Percentiles rank a stretch among this genome's conserved stretches.
Conservation (phyloP, 2,888 invertebrate genomes). For the Lamellibrachia satsuma region DNA sequence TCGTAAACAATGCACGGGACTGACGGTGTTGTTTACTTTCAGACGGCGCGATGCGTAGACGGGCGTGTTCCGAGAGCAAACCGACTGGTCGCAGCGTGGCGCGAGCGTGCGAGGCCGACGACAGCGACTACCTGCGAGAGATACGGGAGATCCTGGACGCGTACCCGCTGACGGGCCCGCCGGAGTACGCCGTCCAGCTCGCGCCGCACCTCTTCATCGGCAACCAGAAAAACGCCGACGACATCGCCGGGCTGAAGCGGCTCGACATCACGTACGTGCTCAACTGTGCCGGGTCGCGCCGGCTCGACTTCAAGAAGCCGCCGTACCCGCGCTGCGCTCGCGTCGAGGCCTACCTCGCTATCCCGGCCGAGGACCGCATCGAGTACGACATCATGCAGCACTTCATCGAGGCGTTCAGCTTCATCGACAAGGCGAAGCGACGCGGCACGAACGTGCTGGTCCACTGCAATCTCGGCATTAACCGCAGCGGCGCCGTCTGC, state of each 20-base stretch:
- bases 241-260: slow-evolving; percentile 34
- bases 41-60: not conserved
- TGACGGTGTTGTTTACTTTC: not conserved
- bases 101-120: slow-evolving; percentile 34
- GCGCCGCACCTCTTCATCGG: slow-evolving; percentile 44
- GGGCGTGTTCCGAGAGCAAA: slow-evolving; percentile 13
- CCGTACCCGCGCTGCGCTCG: slow-evolving; percentile 39
- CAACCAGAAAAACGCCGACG: slow-evolving; percentile 44
- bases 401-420: slow-evolving; percentile 41
- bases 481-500: slow-evolving; percentile 44
- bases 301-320: slow-evolving; percentile 38
- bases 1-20: not conserved
- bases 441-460: slow-evolving; percentile 41
- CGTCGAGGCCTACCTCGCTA: slow-evolving; percentile 40
- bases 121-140: slow-evolving; percentile 38
- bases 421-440: slow-evolving; percentile 38
- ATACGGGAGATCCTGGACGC: slow-evolving; percentile 43
- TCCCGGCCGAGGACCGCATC: slow-evolving; percentile 45
- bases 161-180: slow-evolving; percentile 42
- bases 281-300: slow-evolving; percentile 42
- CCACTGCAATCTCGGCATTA: slow-evolving; percentile 46
- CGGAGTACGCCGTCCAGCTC: slow-evolving; percentile 35
- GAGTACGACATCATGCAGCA: slow-evolving; percentile 43
- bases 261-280: slow-evolving; percentile 45
- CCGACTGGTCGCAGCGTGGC: not conserved